Conservation (phyloP, 2,113 vertebrate genomes). For the Ancistrus triradiatus region DNA sequence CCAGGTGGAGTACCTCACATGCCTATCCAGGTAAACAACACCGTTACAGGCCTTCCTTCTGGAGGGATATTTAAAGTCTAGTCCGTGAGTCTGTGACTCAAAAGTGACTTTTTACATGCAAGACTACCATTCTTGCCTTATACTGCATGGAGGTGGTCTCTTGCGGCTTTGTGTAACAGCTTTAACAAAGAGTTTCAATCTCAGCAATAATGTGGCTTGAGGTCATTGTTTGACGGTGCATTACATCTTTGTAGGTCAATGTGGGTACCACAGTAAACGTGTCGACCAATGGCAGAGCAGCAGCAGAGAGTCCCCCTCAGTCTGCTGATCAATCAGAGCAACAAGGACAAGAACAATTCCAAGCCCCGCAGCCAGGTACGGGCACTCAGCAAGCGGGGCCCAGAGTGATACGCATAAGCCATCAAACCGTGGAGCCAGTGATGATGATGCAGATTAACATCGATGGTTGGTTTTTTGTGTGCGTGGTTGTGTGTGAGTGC, state of each 20-base stretch:
- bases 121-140: no score
- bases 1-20: conserved; percentile 76
- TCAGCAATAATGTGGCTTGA: no score
- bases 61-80: no score
- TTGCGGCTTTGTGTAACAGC: no score
- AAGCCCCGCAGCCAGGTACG: conserved; percentile 65
- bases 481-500: neutral
- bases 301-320: conserved; percentile 65
- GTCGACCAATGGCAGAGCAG: conserved; percentile 70
- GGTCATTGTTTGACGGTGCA: no score
- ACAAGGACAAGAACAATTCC: conserved; percentile 66
- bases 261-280: conserved; percentile 84
- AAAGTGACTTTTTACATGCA: no score
- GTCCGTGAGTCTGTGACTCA: no score
- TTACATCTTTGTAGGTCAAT: conserved; percentile 77
- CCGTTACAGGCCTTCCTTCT: no score
- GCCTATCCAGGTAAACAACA: conserved; percentile 75
- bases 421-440: conserved; percentile 85
- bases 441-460: conserved; percentile 96
- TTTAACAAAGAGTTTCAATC: no score
- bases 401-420: conserved; percentile 87
- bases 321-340: conserved; percentile 64
- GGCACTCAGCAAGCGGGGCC: conserved; percentile 65
- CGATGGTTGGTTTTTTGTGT: conserved; percentile 63
- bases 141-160: no score